Conservation (phyloP, 2,797 vertebrate species). For the Okamejei kenojei region DNA sequence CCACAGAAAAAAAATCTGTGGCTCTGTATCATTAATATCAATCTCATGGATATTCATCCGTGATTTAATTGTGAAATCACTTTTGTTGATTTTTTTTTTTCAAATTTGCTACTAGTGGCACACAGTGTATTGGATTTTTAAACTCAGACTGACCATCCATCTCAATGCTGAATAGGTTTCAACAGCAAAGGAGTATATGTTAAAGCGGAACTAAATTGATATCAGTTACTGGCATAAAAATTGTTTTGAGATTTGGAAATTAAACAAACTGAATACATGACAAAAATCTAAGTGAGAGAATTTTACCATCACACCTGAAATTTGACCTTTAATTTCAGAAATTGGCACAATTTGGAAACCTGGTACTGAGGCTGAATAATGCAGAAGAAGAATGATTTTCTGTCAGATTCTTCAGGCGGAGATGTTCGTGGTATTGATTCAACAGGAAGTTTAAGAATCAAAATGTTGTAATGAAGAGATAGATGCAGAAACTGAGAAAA, state of each 20-base stretch:
- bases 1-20: too few species aligned
- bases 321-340: not conserved
- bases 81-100: too few species aligned
- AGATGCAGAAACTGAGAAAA: not conserved
- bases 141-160: too few species aligned
- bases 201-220: not conserved
- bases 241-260: not conserved
- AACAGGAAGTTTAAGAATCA: constrained; percentile 20
- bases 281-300: not conserved
- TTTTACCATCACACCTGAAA: constrained; percentile 1
- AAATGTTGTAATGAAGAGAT: not conserved
- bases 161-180: not conserved
- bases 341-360: not conserved
- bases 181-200: not conserved
- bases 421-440: constrained; percentile 25
- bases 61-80: too few species aligned
- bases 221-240: not conserved
- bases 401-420: constrained; percentile 9
- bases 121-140: too few species aligned
- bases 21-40: too few species aligned
- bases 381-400: constrained; percentile 30
- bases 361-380: constrained; percentile 20
- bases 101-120: too few species aligned
- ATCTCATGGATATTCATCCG: too few species aligned
- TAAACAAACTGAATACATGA: not conserved